Conservation (phyloP, 2,797 vertebrate genomes). For the Hoplostethus atlanticus region DNA sequence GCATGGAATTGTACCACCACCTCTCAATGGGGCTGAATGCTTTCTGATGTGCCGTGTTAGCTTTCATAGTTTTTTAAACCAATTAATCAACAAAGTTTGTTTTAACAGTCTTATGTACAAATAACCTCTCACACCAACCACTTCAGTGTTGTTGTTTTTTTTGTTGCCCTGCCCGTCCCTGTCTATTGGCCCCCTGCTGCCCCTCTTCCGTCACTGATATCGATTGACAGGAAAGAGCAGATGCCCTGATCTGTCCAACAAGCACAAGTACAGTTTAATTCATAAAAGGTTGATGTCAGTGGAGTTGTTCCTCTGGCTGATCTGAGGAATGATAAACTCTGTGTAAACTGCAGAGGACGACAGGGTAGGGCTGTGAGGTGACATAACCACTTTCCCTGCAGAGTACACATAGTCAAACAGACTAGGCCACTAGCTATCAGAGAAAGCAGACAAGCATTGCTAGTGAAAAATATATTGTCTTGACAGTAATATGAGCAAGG, state of each 20-base stretch:
- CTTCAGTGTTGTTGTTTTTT: too few relatives aligned
- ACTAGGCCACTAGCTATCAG: background rate
- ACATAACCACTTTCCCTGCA: constrained; percentile 24
- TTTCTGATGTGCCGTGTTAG: background rate
- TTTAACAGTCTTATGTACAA: too few relatives aligned
- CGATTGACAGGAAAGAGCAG: too few relatives aligned
- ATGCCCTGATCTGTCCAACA: too few relatives aligned
- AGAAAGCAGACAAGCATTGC: background rate
- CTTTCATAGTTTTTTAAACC: too few relatives aligned
- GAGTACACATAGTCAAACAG: constrained; percentile 4
- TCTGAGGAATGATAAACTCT: constrained; percentile 22
- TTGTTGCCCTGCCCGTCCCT: too few relatives aligned
- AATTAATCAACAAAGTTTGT: too few relatives aligned
- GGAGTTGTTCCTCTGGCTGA: background rate
- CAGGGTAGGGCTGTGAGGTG: constrained; percentile 18
- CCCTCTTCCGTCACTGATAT: too few relatives aligned
- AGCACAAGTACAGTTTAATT: too few relatives aligned
- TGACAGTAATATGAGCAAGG: background rate
- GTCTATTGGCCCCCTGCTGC: too few relatives aligned
- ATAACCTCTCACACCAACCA: too few relatives aligned
- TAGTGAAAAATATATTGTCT: background rate
- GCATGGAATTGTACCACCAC: background rate
- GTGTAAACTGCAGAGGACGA: constrained; percentile 18
- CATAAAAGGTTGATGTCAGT: constrained; percentile 1
- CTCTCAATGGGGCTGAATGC: background rate